Base-by-base conservation (phyloP, 92 coral and sea anemone species). In the Montipora capitata region DNA sequence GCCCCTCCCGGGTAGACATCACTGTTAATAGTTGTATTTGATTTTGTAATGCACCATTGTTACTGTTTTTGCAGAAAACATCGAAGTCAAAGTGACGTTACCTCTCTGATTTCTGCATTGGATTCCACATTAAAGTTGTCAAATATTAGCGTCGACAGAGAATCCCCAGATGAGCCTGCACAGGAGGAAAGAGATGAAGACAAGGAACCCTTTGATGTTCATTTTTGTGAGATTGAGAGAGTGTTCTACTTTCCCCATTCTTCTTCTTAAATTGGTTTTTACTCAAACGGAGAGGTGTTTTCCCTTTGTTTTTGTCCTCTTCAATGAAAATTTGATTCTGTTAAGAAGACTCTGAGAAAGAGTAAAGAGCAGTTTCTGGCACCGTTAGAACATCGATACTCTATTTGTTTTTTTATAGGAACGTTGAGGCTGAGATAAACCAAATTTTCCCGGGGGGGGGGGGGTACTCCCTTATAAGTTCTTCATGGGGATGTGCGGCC, bases 101-200 rank as follows among this genome's bases (percentile, higher is more conserved):
- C 88, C 42, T 94, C 97, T 38, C 88, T 97, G 68, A 95, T 97
- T 71, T 90, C 94, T 18, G 98, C 96, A 3, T 85, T 97, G 44
- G 98, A 97, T 38, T 89, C 98, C 61, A 97, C 99, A 3, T 84
- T 97, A 11, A 97, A 94, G 67, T 74, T 95, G 78, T 74, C 95
- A 41, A 88, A 93, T 73, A 20, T 17, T 58, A 71, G 93, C 5
- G 80, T 68, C 1, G 95, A 97, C 59, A 88, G 98, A 41, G 90
- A 87, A n/a, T 96, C 99, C 57, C 98, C 99, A 35, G 99, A 96
- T 58, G 96, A 96, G 41, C 84, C 91, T 17, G 79, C 80, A n/a
- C 72, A 18, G 40, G 94, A 92, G 38, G 89, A 77, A 42, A 66
- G 35, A 0, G 91, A 81, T 6, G 61, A 72, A 44, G 5, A 48